Evolutionary conservation across 2,797 vertebrate species (phyloP).

Genomic region (Odontamblyopus lacepedii): DNA sequence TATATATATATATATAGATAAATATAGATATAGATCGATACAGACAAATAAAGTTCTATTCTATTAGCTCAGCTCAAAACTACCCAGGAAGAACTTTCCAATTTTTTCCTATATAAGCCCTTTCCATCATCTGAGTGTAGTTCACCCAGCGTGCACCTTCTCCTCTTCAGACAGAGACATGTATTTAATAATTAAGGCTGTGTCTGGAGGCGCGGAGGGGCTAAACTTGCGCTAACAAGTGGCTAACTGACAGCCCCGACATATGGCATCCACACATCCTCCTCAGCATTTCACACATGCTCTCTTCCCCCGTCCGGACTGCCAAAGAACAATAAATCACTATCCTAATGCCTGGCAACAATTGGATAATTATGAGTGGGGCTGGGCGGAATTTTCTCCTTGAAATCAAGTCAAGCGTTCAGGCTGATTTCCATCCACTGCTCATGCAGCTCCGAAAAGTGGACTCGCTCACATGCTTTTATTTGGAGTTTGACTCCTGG

Average conservation of each 20-base stretch:
- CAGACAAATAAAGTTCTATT: not conserved
- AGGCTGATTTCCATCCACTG: slow-evolving; percentile 46
- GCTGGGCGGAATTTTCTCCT: slow-evolving; percentile 64
- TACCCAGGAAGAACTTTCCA: too few species aligned
- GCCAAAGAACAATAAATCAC: slow-evolving; percentile 78
- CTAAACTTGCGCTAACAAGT: slow-evolving; percentile 82
- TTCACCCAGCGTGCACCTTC: slow-evolving; percentile 54
- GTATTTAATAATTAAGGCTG: slow-evolving; percentile 81
- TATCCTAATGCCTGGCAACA: slow-evolving; percentile 71
- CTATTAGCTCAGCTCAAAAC: not conserved
- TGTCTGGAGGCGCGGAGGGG: slow-evolving; percentile 77
- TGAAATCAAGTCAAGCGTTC: slow-evolving; percentile 55
- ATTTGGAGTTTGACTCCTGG: slow-evolving; percentile 9
- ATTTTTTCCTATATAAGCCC: slow-evolving; percentile 24
- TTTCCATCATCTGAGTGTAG: slow-evolving; percentile 44
- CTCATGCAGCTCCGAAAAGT: slow-evolving; percentile 18
- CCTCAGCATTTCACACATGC: slow-evolving; percentile 71
- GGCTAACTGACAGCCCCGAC: slow-evolving; percentile 76
- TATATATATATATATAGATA: too few species aligned
- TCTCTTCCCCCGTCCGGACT: slow-evolving; percentile 66
- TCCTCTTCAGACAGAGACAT: slow-evolving; percentile 71
- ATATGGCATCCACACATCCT: slow-evolving; percentile 70
- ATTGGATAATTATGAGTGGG: slow-evolving; percentile 72
- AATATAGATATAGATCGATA: too few species aligned
- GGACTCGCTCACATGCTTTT: slow-evolving; percentile 13